Evolutionary conservation across 2,113 vertebrate species (phyloP), one percentile per base, ranked within the genome.

Genomic region (Ailurus styani): DNA sequence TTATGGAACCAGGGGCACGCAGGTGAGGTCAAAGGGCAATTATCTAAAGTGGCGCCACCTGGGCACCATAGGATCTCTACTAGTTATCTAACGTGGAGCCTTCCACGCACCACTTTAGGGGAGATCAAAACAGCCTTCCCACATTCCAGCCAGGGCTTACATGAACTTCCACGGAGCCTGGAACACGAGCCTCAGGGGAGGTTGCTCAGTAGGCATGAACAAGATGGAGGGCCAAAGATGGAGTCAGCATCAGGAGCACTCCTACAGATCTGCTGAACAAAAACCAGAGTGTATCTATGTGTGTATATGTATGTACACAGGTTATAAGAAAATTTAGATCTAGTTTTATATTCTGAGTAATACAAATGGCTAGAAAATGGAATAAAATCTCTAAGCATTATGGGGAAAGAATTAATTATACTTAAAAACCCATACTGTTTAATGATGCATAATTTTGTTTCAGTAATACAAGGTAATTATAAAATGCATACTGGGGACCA

Each of bases 371-470:
- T 96, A 55, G 14, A 93, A 75, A 52, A 55, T 52, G 21, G 20
- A 93, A 66, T 75, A 60, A 87, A 87, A 92, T 47, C 21, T 96
- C 4, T 57, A 79, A 83, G 15, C 1, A 73, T 64, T 8, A 54
- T 73, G 7, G n/a, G 8, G 27, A 88, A 96, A 94, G 1, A 97
- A 78, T 85, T 92, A 17, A 92, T 86, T 97, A 11, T 21, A 93
- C 88, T 93, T n/a, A 73, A 83, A 95, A 75, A 87, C 17, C 54
- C n/a, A 70, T 78, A 60, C 8, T 29, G 72, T 75, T 90, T 11
- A 73, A 47, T 66, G 81, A 62, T 83, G 42, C 31, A 62, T 60
- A 86, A 40, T 78, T 95, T 78, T 94, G 18, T 87, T 90, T 54
- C 42, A 37, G 4, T 54, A 79, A 18, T 60, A 68, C n/a, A 87